These are phyloP conservation scores for Palythoa heliodiscus DNA, from an alignment of 92 coral and sea anemone species.

Conservation along the genomic window DNA sequence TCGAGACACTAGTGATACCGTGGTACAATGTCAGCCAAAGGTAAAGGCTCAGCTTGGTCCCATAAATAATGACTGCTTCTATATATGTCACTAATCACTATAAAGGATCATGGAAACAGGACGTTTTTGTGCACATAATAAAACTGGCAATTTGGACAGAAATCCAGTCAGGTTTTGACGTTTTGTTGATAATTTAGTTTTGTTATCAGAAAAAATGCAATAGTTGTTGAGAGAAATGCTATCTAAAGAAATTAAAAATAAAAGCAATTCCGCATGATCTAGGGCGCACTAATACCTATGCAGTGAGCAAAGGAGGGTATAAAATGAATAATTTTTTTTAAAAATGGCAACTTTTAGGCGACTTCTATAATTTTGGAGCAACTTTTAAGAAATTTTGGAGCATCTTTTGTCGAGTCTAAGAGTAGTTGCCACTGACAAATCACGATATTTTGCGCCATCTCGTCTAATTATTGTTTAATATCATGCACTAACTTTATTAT, in stretches of 20 bases:
- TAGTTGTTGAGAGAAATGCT: not conserved
- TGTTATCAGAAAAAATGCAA: not conserved
- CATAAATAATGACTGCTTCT: not conserved
- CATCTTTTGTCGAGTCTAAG: too few species aligned
- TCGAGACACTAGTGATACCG: not conserved
- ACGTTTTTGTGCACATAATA: not conserved
- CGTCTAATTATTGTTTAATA: too few species aligned
- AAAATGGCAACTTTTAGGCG: not conserved
- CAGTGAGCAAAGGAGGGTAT: not conserved
- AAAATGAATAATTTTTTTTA: not conserved
- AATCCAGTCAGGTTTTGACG: not conserved
- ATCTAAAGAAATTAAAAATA: not conserved
- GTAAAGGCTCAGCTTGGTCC: not conserved
- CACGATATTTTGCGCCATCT: too few species aligned
- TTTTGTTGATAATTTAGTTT: not conserved
- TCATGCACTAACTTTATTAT: too few species aligned
- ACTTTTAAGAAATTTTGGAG: not conserved
- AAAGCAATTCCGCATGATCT: not conserved
- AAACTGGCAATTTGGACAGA: not conserved
- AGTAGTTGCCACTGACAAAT: too few species aligned
- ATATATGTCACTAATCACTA: not conserved
- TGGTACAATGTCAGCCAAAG: constrained; percentile 1
- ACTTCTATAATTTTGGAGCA: not conserved
- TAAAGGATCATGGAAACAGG: not conserved
- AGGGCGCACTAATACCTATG: not conserved